A percentile compares a stretch with the other conserved stretches of the same genome.
phyloP scores from a whole-genome alignment of 2,888 invertebrate species.

The Drosophila macrothrix region DNA sequence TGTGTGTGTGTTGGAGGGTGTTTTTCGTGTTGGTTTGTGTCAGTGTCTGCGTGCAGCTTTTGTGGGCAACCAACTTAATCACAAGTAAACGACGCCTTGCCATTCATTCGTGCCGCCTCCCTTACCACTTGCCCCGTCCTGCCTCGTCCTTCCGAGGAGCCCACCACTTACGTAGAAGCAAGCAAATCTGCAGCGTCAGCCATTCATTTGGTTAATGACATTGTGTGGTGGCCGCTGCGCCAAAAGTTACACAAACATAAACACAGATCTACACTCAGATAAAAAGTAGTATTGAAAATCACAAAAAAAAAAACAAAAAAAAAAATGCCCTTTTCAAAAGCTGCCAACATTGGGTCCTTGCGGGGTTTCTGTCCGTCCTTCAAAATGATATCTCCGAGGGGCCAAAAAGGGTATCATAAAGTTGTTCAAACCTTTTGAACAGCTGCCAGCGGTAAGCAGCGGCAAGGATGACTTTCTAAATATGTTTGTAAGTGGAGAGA shows the following conservation, averaged over 20 bases:
- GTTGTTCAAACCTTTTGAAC: background rate
- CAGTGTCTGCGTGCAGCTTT: conserved; percentile 21
- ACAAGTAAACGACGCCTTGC: conserved; percentile 71
- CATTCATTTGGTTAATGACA: conserved; percentile 80
- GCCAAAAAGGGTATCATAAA: background rate
- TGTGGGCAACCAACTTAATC: conserved; percentile 71
- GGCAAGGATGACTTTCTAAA: background rate
- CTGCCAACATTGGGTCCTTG: background rate
- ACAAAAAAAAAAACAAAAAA: background rate
- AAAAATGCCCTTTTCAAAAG: background rate
- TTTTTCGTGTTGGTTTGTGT: background rate
- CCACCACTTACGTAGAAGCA: background rate
- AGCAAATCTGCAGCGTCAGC: conserved; percentile 77
- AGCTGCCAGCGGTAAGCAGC: background rate
- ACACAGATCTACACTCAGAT: conserved; percentile 24
- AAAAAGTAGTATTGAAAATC: background rate
- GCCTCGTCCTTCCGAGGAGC: background rate
- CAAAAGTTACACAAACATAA: conserved; percentile 62
- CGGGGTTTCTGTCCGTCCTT: background rate
- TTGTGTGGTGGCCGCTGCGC: conserved; percentile 79
- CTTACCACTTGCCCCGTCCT: background rate
- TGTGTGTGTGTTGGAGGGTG: background rate
- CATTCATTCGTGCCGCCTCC: background rate
- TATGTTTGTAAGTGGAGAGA: background rate
- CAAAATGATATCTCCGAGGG: background rate